Percentiles rank a stretch among this genome's conserved stretches.
Conservation (phyloP, 2,113 vertebrate genomes). For the Cyphomyrus discorhynchus region DNA sequence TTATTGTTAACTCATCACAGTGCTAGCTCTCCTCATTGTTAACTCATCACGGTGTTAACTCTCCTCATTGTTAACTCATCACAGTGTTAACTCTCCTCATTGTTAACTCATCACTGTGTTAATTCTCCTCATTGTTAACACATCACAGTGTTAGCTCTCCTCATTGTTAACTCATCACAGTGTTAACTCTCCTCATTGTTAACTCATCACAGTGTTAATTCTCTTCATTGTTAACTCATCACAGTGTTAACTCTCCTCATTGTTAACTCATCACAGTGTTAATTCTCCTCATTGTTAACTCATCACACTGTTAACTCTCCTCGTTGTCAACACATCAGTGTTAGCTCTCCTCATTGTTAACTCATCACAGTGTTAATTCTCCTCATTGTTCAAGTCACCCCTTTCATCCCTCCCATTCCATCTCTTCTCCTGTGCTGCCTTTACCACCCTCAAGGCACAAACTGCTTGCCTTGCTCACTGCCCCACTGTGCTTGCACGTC, state of each 20-base stretch:
- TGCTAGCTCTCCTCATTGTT: background rate
- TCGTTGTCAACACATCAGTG: no score
- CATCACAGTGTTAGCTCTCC: background rate
- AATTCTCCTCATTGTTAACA: background rate
- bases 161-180: background rate
- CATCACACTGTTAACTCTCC: background rate
- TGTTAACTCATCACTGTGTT: background rate
- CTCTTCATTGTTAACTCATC: background rate
- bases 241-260: background rate
- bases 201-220: background rate
- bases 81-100: background rate
- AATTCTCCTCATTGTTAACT: background rate
- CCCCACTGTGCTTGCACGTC: background rate
- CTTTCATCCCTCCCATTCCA: slow-evolving; percentile 36
- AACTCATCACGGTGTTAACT: background rate
- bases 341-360: background rate
- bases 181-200: background rate
- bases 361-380: no score
- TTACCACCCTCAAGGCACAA: background rate
- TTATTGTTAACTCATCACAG: background rate
- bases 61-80: background rate
- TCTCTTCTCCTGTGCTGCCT: background rate
- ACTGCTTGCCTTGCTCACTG: background rate
- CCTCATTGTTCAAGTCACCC: slow-evolving; percentile 7
- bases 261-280: background rate